Evolutionary conservation across 2,888 invertebrate genomes (phyloP), one percentile per base, ranked within the genome.

Genomic region (Augochlorella aurata): DNA sequence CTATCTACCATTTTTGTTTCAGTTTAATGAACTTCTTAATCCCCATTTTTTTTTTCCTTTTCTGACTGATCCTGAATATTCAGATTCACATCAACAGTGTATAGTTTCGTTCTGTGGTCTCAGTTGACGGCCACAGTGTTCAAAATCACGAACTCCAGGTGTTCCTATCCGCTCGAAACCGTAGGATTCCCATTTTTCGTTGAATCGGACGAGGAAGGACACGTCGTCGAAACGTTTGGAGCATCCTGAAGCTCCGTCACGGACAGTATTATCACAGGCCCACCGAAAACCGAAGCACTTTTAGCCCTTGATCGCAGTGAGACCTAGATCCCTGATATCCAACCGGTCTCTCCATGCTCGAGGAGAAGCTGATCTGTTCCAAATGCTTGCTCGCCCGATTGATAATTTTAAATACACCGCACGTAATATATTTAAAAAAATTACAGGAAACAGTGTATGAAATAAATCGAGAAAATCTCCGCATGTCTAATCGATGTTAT

Each of bases 361-460:
- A 63, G 18, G 29, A 69, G 77, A 77, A 14, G 21, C 73, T 67
- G 77, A 86, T 29, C 68, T 72, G 86, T 68, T 80, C 66, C 72
- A 21, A 83, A 83, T 74, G 73, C 29, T 44, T 52, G 77, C 50
- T 74, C 63, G 68, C 77, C 73, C 79, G 77, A 77, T 66, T 65
- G 74, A 83, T 87, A 84, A 84, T 84, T 82, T 61, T 74, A 83
- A 82, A 82, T 72, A 84, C 84, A 87, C 69, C 81, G 81, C 81
- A 71, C 83, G 73, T 84, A 87, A 82, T 89, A 82, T 86, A 88
- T 85, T 81, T 84, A 85, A 86, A 83, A 79, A 61, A 63, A 63
- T 81, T 86, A 87, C 84, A 77, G 72, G 74, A 84, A 83, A 86
- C 77, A 77, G 85, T 86, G 85, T 89, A 89, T 87, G 80, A 86